phyloP scores from a whole-genome alignment of 1,140 invertebrate genomes.

The Neotoxoptera formosana region DNA sequence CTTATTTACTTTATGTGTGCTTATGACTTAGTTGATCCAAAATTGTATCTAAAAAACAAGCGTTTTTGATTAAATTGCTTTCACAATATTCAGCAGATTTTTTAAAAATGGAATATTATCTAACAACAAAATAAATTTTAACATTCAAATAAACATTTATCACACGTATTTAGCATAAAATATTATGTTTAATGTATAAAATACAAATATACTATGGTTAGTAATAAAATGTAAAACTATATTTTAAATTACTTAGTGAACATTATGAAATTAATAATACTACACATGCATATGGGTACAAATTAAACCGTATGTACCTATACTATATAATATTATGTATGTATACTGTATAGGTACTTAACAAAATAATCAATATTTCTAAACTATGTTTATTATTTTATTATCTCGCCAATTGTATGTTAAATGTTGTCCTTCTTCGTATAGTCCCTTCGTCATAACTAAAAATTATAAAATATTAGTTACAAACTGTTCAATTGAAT shows the following conservation, averaged over 20 bases:
- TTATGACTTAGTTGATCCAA: neutral
- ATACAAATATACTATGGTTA: neutral
- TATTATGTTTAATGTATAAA: no score
- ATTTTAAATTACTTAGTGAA: no score
- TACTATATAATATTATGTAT: no score
- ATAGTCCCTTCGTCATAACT: constrained; percentile 7
- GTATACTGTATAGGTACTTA: neutral
- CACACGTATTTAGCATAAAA: neutral
- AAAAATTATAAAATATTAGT: neutral
- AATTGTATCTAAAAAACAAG: neutral
- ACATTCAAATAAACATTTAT: neutral
- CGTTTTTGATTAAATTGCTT: neutral
- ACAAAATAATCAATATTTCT: neutral
- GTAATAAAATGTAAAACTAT: neutral
- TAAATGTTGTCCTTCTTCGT: neutral
- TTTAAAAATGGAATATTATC: neutral
- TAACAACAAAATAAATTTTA: neutral
- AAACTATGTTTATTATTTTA: neutral
- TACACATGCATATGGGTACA: no score
- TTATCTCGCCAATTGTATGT: neutral
- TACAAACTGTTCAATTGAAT: neutral
- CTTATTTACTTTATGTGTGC: neutral
- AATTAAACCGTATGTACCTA: no score
- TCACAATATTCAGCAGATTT: no score
- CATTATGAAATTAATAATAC: no score